These are phyloP conservation scores for Cassiopea andromeda DNA, from an alignment of 30 jellyfish, hydroid and myxozoan genomes.

Conservation along the genomic window DNA sequence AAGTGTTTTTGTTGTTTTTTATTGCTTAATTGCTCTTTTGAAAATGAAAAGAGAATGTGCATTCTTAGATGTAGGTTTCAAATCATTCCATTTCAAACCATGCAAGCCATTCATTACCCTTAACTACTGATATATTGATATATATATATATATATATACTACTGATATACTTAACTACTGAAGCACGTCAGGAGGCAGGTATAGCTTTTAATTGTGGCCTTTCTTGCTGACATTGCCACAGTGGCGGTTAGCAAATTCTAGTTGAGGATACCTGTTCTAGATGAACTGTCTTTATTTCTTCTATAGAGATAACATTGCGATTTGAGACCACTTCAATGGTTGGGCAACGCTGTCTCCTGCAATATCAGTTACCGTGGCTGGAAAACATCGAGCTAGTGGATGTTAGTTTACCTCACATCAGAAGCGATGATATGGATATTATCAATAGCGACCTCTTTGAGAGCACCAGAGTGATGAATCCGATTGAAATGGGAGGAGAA, in stretches of 20 bases:
- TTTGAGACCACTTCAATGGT: constrained; percentile 98
- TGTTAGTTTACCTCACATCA: constrained; percentile 47
- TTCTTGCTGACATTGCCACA: too few relatives aligned
- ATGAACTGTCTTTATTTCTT: background rate
- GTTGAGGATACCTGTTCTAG: background rate
- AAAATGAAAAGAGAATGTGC: too few relatives aligned
- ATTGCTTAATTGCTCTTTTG: too few relatives aligned
- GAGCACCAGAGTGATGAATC: constrained; percentile 62
- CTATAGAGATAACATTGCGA: constrained; percentile 85
- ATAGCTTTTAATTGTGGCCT: too few relatives aligned
- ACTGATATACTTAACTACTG: too few relatives aligned
- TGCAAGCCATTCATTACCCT: too few relatives aligned
- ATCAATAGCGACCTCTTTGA: constrained; percentile 32
- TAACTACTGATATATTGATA: too few relatives aligned
- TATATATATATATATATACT: too few relatives aligned
- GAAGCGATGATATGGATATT: constrained; percentile 19
- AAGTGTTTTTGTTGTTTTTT: too few relatives aligned
- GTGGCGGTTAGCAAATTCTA: background rate
- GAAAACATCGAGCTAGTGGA: constrained; percentile 89
- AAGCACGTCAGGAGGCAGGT: too few relatives aligned
- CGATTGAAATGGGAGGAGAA: constrained; percentile 74
- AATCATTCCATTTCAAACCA: too few relatives aligned
- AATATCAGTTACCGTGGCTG: constrained; percentile 92
- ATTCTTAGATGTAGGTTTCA: too few relatives aligned
- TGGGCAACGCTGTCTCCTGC: constrained; percentile 93